Conservation (phyloP, 1,140 invertebrate species). For the Sycophila sp. region DNA sequence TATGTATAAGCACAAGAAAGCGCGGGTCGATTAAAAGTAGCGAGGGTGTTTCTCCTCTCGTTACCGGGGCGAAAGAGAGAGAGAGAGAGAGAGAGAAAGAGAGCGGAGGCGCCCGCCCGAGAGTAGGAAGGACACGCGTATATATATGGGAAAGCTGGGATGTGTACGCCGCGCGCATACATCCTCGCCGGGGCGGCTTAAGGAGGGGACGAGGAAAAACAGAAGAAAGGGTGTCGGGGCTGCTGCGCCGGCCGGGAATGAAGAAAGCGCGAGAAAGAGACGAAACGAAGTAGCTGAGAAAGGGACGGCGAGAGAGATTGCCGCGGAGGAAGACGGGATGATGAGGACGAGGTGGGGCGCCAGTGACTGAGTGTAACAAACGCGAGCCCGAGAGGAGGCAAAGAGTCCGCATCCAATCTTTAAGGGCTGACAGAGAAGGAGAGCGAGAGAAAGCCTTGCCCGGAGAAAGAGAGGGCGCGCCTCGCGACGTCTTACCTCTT, state of each 20-base stretch:
- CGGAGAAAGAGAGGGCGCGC: no score
- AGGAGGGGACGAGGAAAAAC: slow-evolving; percentile 44
- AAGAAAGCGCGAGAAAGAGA: slow-evolving; percentile 35
- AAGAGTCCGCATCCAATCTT: slow-evolving; percentile 46
- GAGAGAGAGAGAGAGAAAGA: slow-evolving; percentile 43
- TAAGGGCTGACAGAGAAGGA: slow-evolving; percentile 45
- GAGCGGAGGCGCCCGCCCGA: slow-evolving; percentile 28
- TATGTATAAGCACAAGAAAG: slow-evolving; percentile 68
- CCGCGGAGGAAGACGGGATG: neutral
- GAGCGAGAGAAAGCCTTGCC: no score
- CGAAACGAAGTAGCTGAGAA: slow-evolving; percentile 35
- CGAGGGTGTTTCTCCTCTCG: slow-evolving; percentile 68
- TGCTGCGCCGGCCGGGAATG: slow-evolving; percentile 34
- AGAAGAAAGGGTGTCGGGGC: slow-evolving; percentile 42
- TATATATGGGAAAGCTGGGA: neutral
- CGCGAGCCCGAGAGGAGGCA: slow-evolving; percentile 39
- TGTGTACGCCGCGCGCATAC: neutral
- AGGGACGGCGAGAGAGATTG: slow-evolving; percentile 17
- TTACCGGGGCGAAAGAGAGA: slow-evolving; percentile 56
- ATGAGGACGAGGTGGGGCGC: slow-evolving; percentile 33
- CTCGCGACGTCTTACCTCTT: slow-evolving; percentile 22
- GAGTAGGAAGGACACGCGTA: slow-evolving; percentile 17
- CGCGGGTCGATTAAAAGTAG: slow-evolving; percentile 69
- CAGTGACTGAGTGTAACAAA: slow-evolving; percentile 42
- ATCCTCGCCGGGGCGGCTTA: neutral